A percentile compares a stretch with the other conserved stretches of the same genome.
These are phyloP conservation scores for Pheosia tremula DNA, from an alignment of 2,888 invertebrate species.

Conservation along the genomic window DNA sequence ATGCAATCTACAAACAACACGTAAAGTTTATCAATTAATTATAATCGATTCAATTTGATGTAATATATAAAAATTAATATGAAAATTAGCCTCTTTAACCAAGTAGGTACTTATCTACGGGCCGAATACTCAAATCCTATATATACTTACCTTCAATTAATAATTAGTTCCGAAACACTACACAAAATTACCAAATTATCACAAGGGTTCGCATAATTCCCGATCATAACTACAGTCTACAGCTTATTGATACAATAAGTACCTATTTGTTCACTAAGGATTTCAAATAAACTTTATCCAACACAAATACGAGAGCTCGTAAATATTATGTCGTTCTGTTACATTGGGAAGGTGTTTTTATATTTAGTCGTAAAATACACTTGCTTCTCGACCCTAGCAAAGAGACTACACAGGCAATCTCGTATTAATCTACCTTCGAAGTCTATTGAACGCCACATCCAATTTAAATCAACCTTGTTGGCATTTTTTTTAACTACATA, in stretches of 20 bases:
- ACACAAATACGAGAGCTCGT: constrained; percentile 49
- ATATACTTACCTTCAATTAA: not conserved
- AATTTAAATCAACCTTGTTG: constrained; percentile 11
- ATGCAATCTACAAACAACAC: no score
- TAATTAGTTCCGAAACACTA: no score
- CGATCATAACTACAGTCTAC: not conserved
- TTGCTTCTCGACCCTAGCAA: constrained; percentile 49
- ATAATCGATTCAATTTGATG: no score
- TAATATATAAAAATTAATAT: no score
- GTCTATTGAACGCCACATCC: constrained; percentile 8
- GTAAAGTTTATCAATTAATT: no score
- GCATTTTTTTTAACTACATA: constrained; percentile 12
- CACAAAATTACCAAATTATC: no score
- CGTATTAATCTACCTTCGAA: constrained; percentile 9
- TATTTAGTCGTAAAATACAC: constrained; percentile 69
- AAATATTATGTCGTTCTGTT: constrained; percentile 49
- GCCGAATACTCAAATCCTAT: no score
- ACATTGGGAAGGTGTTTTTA: constrained; percentile 60
- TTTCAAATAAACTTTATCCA: constrained; percentile 35
- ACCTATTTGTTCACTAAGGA: constrained; percentile 24
- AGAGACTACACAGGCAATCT: constrained; percentile 31
- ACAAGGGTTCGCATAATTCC: not conserved
- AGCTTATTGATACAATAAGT: constrained; percentile 32
- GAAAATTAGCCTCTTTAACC: no score
- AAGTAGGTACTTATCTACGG: no score